phyloP scores from a whole-genome alignment of 2,113 vertebrate species.

The Thryonomys swinderianus region DNA sequence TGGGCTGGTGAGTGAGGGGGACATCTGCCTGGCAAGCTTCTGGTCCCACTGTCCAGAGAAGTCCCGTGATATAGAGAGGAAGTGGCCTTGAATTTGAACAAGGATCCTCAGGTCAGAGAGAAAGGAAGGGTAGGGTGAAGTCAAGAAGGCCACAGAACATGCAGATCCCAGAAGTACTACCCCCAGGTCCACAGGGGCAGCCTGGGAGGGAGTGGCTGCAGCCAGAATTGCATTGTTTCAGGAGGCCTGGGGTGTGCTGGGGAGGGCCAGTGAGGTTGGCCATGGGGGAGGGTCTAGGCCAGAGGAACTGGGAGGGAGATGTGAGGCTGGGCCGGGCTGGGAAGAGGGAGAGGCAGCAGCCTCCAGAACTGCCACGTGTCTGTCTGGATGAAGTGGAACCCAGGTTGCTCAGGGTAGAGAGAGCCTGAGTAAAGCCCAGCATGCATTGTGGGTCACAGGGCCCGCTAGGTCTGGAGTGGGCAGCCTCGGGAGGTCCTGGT shows the following conservation, averaged over 20 bases:
- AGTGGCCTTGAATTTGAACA: not conserved
- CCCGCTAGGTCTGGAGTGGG: not conserved
- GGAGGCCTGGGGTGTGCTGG: not conserved
- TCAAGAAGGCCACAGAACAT: not conserved
- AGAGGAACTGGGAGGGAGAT: not conserved
- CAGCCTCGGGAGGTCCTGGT: not conserved
- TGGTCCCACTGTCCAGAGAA: not conserved
- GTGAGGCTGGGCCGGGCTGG: not conserved
- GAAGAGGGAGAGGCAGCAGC: not conserved
- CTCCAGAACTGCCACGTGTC: not conserved
- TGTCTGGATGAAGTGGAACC: not conserved
- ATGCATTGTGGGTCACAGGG: not conserved
- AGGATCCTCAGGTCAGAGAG: not conserved
- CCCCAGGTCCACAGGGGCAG: too few relatives aligned
- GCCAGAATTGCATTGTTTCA: not conserved
- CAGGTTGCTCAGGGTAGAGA: not conserved
- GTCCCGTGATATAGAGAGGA: too few relatives aligned
- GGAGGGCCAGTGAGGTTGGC: not conserved
- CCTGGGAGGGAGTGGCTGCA: not conserved
- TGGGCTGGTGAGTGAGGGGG: not conserved
- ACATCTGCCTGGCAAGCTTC: not conserved
- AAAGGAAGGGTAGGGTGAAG: too few relatives aligned
- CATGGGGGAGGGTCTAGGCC: too few relatives aligned
- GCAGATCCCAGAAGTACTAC: not conserved
- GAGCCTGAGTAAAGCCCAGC: not conserved